A percentile compares a stretch with the other conserved stretches of the same genome.
Conservation (phyloP, 2,888 invertebrate species). For the Vesta saturnalis region DNA sequence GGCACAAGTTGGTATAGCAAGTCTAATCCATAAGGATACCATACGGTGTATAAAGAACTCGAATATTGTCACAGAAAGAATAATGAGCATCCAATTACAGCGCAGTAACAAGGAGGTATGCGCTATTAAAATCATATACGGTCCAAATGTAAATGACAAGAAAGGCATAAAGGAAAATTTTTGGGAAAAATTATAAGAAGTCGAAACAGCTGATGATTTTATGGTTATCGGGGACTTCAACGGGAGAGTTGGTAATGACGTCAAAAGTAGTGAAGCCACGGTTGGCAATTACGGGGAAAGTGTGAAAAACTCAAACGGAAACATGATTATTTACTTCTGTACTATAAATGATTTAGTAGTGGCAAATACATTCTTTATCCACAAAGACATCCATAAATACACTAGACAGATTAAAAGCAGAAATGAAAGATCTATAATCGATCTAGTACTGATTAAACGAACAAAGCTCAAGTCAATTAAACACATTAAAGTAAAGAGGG, state of each 20-base stretch:
- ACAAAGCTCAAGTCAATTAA: too few species aligned
- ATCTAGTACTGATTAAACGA: too few species aligned
- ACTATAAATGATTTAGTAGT: too few species aligned
- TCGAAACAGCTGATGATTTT: background rate
- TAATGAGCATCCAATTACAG: background rate
- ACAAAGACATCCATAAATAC: background rate
- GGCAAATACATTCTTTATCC: too few species aligned
- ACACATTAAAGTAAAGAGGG: background rate
- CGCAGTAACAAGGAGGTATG: too few species aligned
- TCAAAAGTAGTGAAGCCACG: background rate
- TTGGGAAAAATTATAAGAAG: background rate
- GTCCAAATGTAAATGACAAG: background rate
- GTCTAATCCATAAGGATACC: background rate
- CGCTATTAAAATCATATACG: too few species aligned
- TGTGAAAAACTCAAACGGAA: too few species aligned
- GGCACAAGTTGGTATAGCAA: background rate
- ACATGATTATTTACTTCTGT: too few species aligned
- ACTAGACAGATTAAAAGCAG: too few species aligned
- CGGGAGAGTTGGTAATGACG: background rate
- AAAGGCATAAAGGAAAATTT: background rate
- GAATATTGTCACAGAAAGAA: background rate
- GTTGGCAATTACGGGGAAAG: background rate
- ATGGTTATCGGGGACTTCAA: too few species aligned
- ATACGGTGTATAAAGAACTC: background rate
- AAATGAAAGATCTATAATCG: too few species aligned